Percentiles rank a stretch among this genome's conserved stretches.
Evolutionary conservation across 2,113 vertebrate species (phyloP).

Genomic region (Dicerorhinus sumatrensis): DNA sequence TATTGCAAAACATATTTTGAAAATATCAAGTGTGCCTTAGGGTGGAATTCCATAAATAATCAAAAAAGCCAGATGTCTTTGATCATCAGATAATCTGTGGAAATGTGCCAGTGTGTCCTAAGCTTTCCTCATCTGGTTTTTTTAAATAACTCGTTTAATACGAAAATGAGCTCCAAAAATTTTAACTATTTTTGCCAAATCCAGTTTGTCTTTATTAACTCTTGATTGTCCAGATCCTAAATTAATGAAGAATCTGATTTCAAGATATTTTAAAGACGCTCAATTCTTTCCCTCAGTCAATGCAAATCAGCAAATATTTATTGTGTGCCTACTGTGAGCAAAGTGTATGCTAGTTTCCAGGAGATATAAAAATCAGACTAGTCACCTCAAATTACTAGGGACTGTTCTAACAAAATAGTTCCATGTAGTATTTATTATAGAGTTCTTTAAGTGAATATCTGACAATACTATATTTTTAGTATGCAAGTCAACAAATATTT

Average conservation of each 20-base stretch:
- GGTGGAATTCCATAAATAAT: slow-evolving; percentile 68
- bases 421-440: background rate
- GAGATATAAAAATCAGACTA: background rate
- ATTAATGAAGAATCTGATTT: slow-evolving; percentile 6
- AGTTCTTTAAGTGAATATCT: background rate
- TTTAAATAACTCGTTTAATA: slow-evolving; percentile 50
- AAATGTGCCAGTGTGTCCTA: slow-evolving; percentile 45
- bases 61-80: slow-evolving; percentile 69
- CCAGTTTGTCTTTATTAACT: slow-evolving; percentile 2
- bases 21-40: slow-evolving; percentile 56
- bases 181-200: slow-evolving; percentile 60
- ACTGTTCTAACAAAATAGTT: background rate
- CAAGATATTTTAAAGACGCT: background rate
- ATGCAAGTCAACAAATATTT: background rate
- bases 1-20: slow-evolving; percentile 75
- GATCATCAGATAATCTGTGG: slow-evolving; percentile 62
- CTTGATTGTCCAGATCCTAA: background rate
- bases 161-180: slow-evolving; percentile 39
- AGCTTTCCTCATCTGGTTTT: slow-evolving; percentile 61
- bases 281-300: background rate
- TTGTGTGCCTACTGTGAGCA: background rate
- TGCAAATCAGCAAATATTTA: background rate
- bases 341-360: background rate
- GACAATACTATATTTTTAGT: background rate
- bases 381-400: background rate